Conservation (phyloP, 2,888 invertebrate genomes). For the Agrochola lychnidis region DNA sequence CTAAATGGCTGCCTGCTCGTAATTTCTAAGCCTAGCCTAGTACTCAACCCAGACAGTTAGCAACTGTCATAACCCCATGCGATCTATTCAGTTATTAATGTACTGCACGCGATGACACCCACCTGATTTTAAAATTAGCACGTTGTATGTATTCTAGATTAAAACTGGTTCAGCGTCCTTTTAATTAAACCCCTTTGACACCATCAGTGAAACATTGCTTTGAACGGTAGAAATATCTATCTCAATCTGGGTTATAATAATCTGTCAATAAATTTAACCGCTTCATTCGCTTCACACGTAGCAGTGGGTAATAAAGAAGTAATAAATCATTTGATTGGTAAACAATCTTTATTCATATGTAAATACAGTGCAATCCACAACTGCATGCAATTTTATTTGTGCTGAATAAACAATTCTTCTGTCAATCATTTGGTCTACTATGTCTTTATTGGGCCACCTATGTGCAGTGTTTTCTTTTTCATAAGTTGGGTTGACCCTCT, state of each 20-base stretch:
- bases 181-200: slow-evolving; percentile 22
- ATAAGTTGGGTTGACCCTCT: too few species aligned
- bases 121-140: slow-evolving; percentile 18
- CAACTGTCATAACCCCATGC: slow-evolving; percentile 12
- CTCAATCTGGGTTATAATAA: slow-evolving; percentile 7
- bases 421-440: too few species aligned
- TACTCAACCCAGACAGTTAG: slow-evolving; percentile 2
- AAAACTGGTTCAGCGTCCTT: slow-evolving; percentile 25
- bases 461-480: too few species aligned
- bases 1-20: neutral
- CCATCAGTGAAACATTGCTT: neutral
- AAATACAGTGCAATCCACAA: neutral
- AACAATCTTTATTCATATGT: neutral
- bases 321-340: slow-evolving; percentile 15
- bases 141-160: slow-evolving; percentile 25
- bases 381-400: too few species aligned
- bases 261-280: neutral
- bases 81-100: slow-evolving; percentile 41
- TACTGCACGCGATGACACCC: slow-evolving; percentile 43
- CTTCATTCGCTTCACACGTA: slow-evolving; percentile 10
- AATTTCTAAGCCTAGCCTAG: slow-evolving; percentile 1
- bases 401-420: too few species aligned
- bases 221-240: neutral
- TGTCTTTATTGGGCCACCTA: too few species aligned
- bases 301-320: neutral